Conservation (phyloP, 2,113 vertebrate genomes). For the Hyla sarda region DNA sequence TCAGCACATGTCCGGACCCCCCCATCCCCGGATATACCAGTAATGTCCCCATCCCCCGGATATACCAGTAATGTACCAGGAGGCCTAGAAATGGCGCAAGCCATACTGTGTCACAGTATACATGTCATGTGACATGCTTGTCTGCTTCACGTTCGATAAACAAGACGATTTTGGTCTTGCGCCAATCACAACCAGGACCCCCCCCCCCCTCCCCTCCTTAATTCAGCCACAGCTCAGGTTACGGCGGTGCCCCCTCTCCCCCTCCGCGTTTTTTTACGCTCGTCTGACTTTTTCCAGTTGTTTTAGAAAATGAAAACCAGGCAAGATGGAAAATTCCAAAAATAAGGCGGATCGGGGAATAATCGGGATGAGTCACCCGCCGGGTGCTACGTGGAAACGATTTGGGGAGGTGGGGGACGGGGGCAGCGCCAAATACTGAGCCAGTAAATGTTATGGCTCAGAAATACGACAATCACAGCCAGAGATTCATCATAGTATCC, state of each 20-base stretch:
- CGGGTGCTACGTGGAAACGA: neutral
- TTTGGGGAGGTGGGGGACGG: neutral
- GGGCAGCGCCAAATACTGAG: neutral
- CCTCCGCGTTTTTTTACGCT: neutral
- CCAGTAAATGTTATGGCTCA: neutral
- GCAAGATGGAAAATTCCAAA: constrained; percentile 34
- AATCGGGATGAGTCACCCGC: neutral
- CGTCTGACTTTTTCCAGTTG: constrained; percentile 12
- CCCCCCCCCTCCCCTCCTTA: no score
- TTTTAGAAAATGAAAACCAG: neutral
- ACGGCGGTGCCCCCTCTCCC: neutral
- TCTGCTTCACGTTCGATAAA: no score
- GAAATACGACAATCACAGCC: neutral
- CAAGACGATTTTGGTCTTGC: no score
- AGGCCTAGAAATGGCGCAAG: no score
- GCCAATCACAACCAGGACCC: no score
- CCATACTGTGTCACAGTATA: no score
- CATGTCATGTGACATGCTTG: no score
- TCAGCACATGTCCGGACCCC: neutral
- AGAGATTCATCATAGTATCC: no score
- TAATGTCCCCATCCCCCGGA: no score
- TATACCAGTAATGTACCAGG: no score
- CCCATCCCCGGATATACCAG: no score
- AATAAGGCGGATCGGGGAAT: neutral
- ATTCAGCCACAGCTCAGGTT: no score